Percentiles rank a stretch among this genome's conserved stretches.
Evolutionary conservation across 2,888 invertebrate genomes (phyloP).

Genomic region (Nipponacmea schrenckii): DNA sequence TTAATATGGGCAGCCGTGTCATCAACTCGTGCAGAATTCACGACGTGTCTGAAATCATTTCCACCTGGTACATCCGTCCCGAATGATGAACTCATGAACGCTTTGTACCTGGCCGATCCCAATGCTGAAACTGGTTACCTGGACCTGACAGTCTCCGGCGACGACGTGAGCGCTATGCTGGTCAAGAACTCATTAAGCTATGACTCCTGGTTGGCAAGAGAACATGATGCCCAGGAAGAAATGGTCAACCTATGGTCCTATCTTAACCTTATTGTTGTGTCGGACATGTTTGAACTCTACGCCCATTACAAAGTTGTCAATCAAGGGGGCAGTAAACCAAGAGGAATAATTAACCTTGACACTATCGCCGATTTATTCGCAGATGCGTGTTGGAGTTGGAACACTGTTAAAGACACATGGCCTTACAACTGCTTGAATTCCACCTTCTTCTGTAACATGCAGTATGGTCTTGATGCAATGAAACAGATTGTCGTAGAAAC

Average conservation of each 20-base stretch:
- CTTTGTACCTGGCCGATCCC: background rate
- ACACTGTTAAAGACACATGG: background rate
- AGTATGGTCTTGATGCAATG: too few species aligned
- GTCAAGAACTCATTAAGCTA: background rate
- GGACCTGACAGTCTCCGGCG: background rate
- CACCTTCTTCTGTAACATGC: background rate
- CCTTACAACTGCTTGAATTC: background rate
- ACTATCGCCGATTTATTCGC: too few species aligned
- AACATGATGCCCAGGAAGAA: background rate
- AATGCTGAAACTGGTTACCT: background rate
- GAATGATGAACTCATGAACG: background rate
- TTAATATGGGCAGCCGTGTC: too few species aligned
- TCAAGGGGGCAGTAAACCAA: too few species aligned
- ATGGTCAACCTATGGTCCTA: background rate
- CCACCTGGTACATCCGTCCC: background rate
- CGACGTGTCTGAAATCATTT: background rate
- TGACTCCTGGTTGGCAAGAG: background rate
- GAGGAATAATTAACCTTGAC: too few species aligned
- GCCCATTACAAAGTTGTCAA: background rate
- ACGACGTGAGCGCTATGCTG: background rate
- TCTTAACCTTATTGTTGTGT: background rate
- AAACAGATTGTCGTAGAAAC: too few species aligned
- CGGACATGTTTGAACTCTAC: background rate
- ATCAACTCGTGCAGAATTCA: too few species aligned
- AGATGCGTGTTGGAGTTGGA: background rate